Base-by-base conservation (phyloP, 2,888 invertebrate species). In the Ariolimax columbianus region DNA sequence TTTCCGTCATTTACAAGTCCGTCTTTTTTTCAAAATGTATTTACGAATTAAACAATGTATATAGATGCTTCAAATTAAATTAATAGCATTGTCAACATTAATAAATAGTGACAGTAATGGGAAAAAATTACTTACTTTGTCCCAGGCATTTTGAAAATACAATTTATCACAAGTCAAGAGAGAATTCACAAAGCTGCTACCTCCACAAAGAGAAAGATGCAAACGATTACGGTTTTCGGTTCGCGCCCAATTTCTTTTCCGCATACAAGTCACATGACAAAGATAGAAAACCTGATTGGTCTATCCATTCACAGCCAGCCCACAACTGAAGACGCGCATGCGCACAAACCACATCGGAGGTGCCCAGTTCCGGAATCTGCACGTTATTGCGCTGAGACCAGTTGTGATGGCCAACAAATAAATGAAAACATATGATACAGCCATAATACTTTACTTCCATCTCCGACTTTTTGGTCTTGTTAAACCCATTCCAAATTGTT, bases 41-140 rank as follows among this genome's bases (percentile, higher is more conserved):
- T 11, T 30, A 30, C 26, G 23, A 59, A 59, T 17, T 17, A 2
- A 55, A 63, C 2, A 63, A 63, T 4, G n/a, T 63, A 63, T 63
- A n/a, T 63, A 3, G 26, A 55, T 55, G 23, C 55, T 55, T 14
- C 17, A 55, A 6, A 17, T 17, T 2, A 55, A 55, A 19, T 19
- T 23, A 55, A 2, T 23, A 55, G 23, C 17, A 55, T 2, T 3
- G 55, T 6, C 14, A 55, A 2, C 3, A 14, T 23, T 14, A 3
- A 55, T 55, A 55, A 3, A 55, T 6, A 6, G 9, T 55, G 17
- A 55, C 3, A n/a, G 11, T 51, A 75, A 47, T 30, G 30, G 11
- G 14, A 38, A n/a, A 66, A n/a, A 33, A 30, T n/a, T 9, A 90
- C 91, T 91, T 90, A 92, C 92, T 91, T 91, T 89, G 90, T 91